Evolutionary conservation across 2,113 vertebrate species (phyloP), one percentile per base, ranked within the genome.

Genomic region (Vulpes vulpes): DNA sequence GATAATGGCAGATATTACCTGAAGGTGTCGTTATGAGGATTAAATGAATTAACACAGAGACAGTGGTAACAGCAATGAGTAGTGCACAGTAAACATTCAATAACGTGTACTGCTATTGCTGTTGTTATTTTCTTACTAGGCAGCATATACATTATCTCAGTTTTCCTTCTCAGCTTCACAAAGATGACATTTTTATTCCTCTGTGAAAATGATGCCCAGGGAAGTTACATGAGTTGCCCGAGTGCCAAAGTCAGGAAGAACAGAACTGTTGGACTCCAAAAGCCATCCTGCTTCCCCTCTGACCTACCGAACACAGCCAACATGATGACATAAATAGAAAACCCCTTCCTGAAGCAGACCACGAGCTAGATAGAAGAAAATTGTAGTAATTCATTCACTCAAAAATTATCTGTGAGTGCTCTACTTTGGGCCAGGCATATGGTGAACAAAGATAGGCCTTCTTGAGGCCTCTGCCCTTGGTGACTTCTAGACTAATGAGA

Each of bases 401-500:
- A 76, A 64, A 93, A 79, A 79, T 88, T 30, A 65, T 53, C 79
- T 84, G 19, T 43, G 35, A 81, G 35, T 85, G 10, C 35, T 96
- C 93, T 83, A 32, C 20, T 93, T 76, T 73, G 65, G 35, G 16
- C 19, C 62, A 80, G 19, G 80, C 91, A 55, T 16, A 35, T 16
- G 55, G 22, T 51, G 90, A 81, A 78, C 14, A 35, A 53, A 95
- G 62, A 93, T 85, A 94, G 97, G 32, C 2, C 25, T 64, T 27
- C 43, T 94, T 60, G 32, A 14, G 71, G 86, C 17, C 49, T 95
- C 62, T 91, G 53, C 65, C 88, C 32, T 94, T 62, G 27, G 32
- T 59, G 78, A 65, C 57, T 82, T 94, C 65, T 93, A 93, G 64
- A 90, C 73, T 73, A 93, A 91, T 81, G 59, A 38, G 59, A 92